Evolutionary conservation across 1,140 invertebrate genomes (phyloP).

Genomic region (Drosophila dunni): DNA sequence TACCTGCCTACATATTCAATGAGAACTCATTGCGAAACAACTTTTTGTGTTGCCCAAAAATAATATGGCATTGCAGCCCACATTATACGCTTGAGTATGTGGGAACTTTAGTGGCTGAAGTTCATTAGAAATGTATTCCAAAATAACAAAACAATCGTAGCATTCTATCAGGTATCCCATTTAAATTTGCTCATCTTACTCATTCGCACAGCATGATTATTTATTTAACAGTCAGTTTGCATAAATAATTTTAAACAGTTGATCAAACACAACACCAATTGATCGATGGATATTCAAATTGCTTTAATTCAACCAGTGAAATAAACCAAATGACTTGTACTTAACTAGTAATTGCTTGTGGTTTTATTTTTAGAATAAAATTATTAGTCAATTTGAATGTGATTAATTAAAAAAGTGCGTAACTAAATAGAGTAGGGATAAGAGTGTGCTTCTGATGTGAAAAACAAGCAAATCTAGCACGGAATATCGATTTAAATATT

Average conservation of each 20-base stretch:
- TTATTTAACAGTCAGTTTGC: slow-evolving; percentile 40
- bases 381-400: too few relatives aligned
- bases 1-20: slow-evolving; percentile 17
- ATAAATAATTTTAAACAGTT: slow-evolving; percentile 60
- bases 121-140: slow-evolving; percentile 7
- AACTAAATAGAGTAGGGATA: too few relatives aligned
- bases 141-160: slow-evolving; percentile 10
- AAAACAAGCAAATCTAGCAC: too few relatives aligned
- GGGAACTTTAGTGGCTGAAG: not conserved
- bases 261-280: slow-evolving; percentile 35
- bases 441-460: too few relatives aligned
- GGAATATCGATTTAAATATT: too few relatives aligned
- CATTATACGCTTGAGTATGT: not conserved
- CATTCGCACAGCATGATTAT: slow-evolving; percentile 47
- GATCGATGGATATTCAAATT: slow-evolving; percentile 37
- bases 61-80: not conserved
- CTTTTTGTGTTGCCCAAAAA: slow-evolving; percentile 3
- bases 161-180: slow-evolving; percentile 3
- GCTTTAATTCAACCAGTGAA: not conserved
- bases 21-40: slow-evolving; percentile 22
- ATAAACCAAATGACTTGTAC: not conserved
- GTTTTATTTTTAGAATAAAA: too few relatives aligned
- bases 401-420: too few relatives aligned
- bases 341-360: slow-evolving; percentile 2
- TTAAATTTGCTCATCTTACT: slow-evolving; percentile 1